These are phyloP conservation scores for Abrostola triplasia DNA, from an alignment of 2,888 invertebrate species.

Conservation along the genomic window DNA sequence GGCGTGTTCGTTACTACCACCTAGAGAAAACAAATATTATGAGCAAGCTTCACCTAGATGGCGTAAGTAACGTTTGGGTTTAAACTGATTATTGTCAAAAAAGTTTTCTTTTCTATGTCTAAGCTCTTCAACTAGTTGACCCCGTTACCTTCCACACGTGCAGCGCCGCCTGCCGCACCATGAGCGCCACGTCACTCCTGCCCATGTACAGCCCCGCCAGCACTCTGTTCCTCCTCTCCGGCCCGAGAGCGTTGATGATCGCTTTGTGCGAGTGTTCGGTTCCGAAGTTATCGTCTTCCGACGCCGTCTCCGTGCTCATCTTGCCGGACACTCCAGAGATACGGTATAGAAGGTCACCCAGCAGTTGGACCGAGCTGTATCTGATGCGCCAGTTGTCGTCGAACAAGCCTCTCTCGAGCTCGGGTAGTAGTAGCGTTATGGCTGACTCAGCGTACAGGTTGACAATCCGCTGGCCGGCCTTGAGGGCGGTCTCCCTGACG, in stretches of 20 bases:
- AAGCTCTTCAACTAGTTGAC: too few species aligned
- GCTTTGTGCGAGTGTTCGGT: slow-evolving; percentile 98
- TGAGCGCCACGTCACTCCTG: slow-evolving; percentile 97
- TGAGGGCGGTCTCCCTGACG: slow-evolving; percentile 98
- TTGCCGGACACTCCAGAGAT: slow-evolving; percentile 99
- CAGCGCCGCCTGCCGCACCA: slow-evolving; percentile 98
- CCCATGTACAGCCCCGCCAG: slow-evolving; percentile 99
- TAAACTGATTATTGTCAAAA: too few species aligned
- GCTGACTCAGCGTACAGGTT: slow-evolving; percentile 98
- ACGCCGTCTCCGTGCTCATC: slow-evolving; percentile 99
- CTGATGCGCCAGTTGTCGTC: slow-evolving; percentile 99
- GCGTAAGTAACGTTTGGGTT: not conserved
- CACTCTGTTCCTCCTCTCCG: slow-evolving; percentile 96
- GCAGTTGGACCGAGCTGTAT: slow-evolving; percentile 96
- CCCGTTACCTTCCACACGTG: slow-evolving; percentile 99
- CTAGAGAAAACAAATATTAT: slow-evolving; percentile 48
- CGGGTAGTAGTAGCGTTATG: slow-evolving; percentile 96
- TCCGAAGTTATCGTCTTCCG: slow-evolving; percentile 99
- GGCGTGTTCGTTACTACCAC: slow-evolving; percentile 99
- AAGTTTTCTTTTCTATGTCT: too few species aligned
- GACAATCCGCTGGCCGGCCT: slow-evolving; percentile 98
- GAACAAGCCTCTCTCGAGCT: slow-evolving; percentile 97
- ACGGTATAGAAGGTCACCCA: slow-evolving; percentile 98
- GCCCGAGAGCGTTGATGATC: slow-evolving; percentile 96
- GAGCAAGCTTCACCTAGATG: not conserved